Percentiles rank a stretch among this genome's conserved stretches.
Evolutionary conservation across 2,113 vertebrate genomes (phyloP).

Genomic region (Laterallus jamaicensis): DNA sequence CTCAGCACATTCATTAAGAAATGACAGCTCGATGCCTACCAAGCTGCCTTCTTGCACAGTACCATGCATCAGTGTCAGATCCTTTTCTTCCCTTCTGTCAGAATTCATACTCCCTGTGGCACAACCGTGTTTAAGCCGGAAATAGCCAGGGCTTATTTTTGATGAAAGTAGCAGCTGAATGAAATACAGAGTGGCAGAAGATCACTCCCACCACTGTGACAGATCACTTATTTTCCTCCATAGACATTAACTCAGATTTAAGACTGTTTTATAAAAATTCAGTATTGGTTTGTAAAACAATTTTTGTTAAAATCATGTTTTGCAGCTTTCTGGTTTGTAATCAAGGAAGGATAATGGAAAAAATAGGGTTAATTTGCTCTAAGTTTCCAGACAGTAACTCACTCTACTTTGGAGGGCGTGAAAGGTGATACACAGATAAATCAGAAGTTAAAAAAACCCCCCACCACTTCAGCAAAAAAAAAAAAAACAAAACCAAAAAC

Average conservation of each 20-base stretch:
- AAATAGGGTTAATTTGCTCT: not conserved
- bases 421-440: not conserved
- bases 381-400: not conserved
- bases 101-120: not conserved
- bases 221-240: not conserved
- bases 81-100: not conserved
- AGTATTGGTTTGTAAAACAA: not conserved
- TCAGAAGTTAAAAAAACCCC: not conserved
- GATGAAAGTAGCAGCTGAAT: slow-evolving; percentile 9
- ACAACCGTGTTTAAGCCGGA: not conserved
- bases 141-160: slow-evolving; percentile 1
- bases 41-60: not conserved
- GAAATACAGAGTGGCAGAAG: not conserved
- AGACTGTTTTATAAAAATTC: not conserved
- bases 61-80: not conserved
- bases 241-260: not conserved
- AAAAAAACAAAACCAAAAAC: not conserved
- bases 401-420: not conserved
- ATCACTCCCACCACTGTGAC: not conserved
- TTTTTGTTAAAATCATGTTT: not conserved
- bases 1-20: not conserved
- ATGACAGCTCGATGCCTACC: not conserved
- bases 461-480: not conserved
- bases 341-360: not conserved
- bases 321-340: not conserved